Evolutionary conservation across 1,140 invertebrate genomes (phyloP), one percentile per base, ranked within the genome.

Genomic region (Tetramorium parvispinum): DNA sequence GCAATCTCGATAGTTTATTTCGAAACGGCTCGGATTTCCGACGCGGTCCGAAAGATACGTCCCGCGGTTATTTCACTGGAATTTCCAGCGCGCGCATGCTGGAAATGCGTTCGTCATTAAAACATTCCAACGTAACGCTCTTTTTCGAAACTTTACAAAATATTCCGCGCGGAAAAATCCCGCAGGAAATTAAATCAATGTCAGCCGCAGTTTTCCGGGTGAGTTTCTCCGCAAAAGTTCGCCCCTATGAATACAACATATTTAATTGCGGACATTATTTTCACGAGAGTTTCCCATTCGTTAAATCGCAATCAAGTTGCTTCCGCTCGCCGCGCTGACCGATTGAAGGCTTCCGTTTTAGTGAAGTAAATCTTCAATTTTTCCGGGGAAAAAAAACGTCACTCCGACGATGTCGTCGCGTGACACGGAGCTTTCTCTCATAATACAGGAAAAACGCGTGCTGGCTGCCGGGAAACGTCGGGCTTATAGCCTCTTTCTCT

Each of bases 401-500:
- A 40, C 43, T n/a, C 32, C 76, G 13, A 46, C 57, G 24, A 37
- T 49, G 43, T 65, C 63, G 32, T 16, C 21, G 8, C 40, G 63
- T 21, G 78, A 82, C 40, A 82, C 40, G 49, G 49, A 46, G 53
- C 79, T 59, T 82, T 46, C 53, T n/a, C 40, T 73, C 57, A 53
- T 65, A 85, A 85, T 78, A 75, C 43, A 21, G 32, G 59, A 63
- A 85, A 78, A 78, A 53, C 82, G 55, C 57, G 49, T 78, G 43
- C 82, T 85, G 55, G 55, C 71, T 53, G 11, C 71, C 57, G 70
- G 27, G 66, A 59, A 82, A 46, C 40, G 37, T 57, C 53, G 18
- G 18, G 51, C 79, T 82, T 82, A 82, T 46, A 53, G 40, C 32
- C 73, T 85, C 71, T 49, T 77, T 61, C 82, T 77, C 73, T 85